Percentiles rank a stretch among this genome's conserved stretches.
Conservation (phyloP, 2,888 invertebrate species). For the Cantharis nigra region DNA sequence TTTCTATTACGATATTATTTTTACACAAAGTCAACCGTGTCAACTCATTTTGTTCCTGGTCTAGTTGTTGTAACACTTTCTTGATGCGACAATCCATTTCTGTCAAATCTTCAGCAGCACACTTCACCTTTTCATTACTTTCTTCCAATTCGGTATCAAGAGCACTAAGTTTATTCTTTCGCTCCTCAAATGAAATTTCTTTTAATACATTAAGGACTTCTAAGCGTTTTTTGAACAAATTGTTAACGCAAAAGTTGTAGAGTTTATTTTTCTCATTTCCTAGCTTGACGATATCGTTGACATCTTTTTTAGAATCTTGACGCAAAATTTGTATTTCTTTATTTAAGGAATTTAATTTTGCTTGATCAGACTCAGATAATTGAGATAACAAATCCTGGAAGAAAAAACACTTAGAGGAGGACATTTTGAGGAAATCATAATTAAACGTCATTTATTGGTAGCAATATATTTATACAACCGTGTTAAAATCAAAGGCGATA, state of each 20-base stretch:
- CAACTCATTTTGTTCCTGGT: background rate
- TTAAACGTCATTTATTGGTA: too few relatives aligned
- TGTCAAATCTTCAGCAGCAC: background rate
- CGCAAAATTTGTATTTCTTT: background rate
- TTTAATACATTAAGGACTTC: background rate
- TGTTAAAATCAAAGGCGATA: too few relatives aligned
- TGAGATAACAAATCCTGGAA: background rate
- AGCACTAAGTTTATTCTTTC: background rate
- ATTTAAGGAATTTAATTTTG: background rate
- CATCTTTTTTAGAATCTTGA: background rate
- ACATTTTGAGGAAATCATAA: too few relatives aligned
- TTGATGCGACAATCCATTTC: background rate
- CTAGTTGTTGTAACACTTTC: background rate
- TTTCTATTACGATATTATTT: background rate
- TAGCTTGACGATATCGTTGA: background rate
- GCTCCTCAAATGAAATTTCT: background rate
- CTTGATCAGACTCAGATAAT: background rate
- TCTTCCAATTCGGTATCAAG: background rate
- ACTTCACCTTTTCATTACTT: background rate
- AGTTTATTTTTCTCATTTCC: too few relatives aligned
- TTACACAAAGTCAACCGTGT: background rate
- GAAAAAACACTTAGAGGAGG: background rate
- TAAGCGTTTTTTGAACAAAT: background rate
- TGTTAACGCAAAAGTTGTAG: background rate
- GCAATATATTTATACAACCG: too few relatives aligned